phyloP scores from a whole-genome alignment of 2,888 invertebrate species.

The Steinernema carpocapsae region DNA sequence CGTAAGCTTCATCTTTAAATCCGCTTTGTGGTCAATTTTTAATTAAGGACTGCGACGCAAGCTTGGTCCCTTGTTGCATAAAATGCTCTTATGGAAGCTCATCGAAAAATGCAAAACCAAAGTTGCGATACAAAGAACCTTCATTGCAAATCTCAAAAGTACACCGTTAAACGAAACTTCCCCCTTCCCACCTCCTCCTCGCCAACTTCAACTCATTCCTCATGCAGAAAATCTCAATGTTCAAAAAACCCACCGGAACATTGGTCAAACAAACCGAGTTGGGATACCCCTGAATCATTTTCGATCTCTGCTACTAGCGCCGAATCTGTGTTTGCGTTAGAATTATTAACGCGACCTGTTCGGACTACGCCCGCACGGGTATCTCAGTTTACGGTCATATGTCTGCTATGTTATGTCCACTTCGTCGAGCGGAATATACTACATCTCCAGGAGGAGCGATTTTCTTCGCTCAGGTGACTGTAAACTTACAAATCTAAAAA shows the following conservation, averaged over 20 bases:
- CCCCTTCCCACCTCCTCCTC: too few relatives aligned
- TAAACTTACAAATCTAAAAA: not conserved
- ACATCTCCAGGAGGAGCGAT: not conserved
- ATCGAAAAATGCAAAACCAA: too few relatives aligned
- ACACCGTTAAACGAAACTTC: too few relatives aligned
- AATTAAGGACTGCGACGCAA: too few relatives aligned
- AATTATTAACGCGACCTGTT: not conserved
- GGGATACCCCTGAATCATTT: not conserved
- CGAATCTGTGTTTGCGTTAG: not conserved
- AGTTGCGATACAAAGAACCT: too few relatives aligned
- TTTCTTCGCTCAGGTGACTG: not conserved
- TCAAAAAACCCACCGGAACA: conserved; percentile 3
- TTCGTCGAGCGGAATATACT: conserved; percentile 28
- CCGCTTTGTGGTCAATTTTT: too few relatives aligned
- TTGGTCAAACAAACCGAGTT: not conserved
- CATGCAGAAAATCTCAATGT: too few relatives aligned
- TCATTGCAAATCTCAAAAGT: too few relatives aligned
- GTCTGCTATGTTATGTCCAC: conserved; percentile 24
- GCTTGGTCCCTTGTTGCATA: too few relatives aligned
- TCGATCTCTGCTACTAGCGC: not conserved
- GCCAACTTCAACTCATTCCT: too few relatives aligned
- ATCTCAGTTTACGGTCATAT: not conserved
- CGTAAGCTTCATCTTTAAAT: too few relatives aligned
- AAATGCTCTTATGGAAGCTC: too few relatives aligned
- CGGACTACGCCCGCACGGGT: not conserved